Base-by-base conservation (phyloP, 1,140 invertebrate genomes). In the Saxidomus purpurata region DNA sequence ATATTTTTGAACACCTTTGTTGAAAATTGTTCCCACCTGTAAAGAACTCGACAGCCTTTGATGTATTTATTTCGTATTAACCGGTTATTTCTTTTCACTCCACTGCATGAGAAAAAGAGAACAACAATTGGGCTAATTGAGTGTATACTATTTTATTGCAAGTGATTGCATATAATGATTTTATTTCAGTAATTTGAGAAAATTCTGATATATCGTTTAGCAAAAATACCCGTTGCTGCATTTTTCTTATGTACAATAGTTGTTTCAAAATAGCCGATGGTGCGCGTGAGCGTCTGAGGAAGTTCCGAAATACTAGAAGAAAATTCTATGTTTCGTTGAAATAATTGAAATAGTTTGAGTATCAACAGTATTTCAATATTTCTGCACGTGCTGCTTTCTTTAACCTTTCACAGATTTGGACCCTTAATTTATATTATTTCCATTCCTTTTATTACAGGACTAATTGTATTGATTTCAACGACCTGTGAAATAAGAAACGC, bases 1-100 rank as follows among this genome's bases (percentile, higher is more conserved):
- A 71, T 40, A 71, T 71, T 71, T 71, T 71, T n/a, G 67, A 71
- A 71, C 67, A 71, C 67, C 67, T 71, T 71, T 71, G 67, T 71
- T 71, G 22, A 71, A 71, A 71, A 71, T 38, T 17, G 34, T 71
- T 71, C 34, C 67, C 67, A 71, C 67, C 67, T 71, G 67, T 71
- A 15, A 71, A 71, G 17, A 40, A 15, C 34, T 28, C 8, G 11
- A 22, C 34, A 15, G 11, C 17, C 67, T 71, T 71, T 71, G 67
- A 71, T 71, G 67, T 71, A 71, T 71, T 71, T 38, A 71, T 71
- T 38, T 40, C 67, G 15, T 34, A 36, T 38, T 71, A 38, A 71
- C 67, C 67, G 67, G 34, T 71, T 36, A 71, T 71, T 71, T 71
- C 67, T 40, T 71, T 71, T 38, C 67, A 71, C 67, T 6, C 67